These are phyloP conservation scores for Plotosus lineatus DNA, from an alignment of 2,113 vertebrate species.

Conservation along the genomic window DNA sequence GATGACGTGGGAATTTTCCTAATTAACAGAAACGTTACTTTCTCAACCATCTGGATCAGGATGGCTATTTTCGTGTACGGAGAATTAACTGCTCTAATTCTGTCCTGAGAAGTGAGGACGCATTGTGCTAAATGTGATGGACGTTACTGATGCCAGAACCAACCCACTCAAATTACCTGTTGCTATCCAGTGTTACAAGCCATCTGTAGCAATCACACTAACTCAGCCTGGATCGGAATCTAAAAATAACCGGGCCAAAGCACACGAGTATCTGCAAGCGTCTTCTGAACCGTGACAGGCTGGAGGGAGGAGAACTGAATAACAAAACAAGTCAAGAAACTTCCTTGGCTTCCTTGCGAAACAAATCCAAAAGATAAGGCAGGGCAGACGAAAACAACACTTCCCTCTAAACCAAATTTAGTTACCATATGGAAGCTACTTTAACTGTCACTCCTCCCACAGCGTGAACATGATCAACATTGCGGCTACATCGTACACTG, in stretches of 20 bases:
- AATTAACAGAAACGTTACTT: neutral
- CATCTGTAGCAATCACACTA: constrained; percentile 12
- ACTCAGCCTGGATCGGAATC: neutral
- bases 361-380: neutral
- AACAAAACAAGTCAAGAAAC: neutral
- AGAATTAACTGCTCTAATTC: neutral
- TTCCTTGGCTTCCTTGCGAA: neutral
- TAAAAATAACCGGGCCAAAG: neutral
- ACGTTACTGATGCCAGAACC: constrained; percentile 18
- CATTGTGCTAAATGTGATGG: neutral
- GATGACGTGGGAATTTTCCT: neutral
- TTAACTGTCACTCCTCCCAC: constrained; percentile 10
- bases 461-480: neutral
- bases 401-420: neutral
- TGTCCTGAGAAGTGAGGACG: neutral
- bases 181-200: constrained; percentile 6
- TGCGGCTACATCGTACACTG: neutral
- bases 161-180: constrained; percentile 8
- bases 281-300: neutral
- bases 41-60: constrained; percentile 15
- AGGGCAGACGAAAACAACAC: neutral
- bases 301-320: neutral
- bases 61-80: neutral
- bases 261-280: neutral
- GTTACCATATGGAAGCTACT: neutral